phyloP scores from a whole-genome alignment of 1,140 invertebrate genomes.

The Monomorium pharaonis region DNA sequence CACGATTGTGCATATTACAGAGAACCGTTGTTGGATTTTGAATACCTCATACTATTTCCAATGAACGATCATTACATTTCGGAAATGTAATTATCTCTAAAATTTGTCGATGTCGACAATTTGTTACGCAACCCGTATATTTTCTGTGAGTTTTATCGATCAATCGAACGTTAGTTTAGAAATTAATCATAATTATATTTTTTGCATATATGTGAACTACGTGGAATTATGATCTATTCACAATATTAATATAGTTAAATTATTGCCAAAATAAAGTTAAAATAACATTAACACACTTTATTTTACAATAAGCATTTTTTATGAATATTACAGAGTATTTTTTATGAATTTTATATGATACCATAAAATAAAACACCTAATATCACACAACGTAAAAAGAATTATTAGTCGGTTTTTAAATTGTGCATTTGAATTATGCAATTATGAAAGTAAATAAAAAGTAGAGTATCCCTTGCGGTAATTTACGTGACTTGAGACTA shows the following conservation, averaged over 20 bases:
- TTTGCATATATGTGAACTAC: background rate
- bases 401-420: background rate
- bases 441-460: constrained; percentile 30
- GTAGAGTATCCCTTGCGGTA: background rate
- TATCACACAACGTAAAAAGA: background rate
- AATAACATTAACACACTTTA: background rate
- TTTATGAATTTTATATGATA: background rate
- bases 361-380: background rate
- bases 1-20: constrained; percentile 9
- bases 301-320: background rate
- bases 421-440: background rate
- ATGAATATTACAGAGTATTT: background rate
- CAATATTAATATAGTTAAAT: background rate
- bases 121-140: constrained; percentile 5
- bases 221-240: background rate
- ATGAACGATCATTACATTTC: constrained; percentile 14
- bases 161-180: constrained; percentile 10
- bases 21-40: constrained; percentile 25
- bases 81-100: constrained; percentile 31
- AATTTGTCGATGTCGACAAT: background rate
- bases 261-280: background rate
- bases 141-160: background rate
- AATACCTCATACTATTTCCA: background rate
- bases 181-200: constrained; percentile 2
- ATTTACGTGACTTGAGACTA: constrained; percentile 28